Base-by-base conservation (phyloP, 2,113 vertebrate species). In the Ictidomys tridecemlineatus region DNA sequence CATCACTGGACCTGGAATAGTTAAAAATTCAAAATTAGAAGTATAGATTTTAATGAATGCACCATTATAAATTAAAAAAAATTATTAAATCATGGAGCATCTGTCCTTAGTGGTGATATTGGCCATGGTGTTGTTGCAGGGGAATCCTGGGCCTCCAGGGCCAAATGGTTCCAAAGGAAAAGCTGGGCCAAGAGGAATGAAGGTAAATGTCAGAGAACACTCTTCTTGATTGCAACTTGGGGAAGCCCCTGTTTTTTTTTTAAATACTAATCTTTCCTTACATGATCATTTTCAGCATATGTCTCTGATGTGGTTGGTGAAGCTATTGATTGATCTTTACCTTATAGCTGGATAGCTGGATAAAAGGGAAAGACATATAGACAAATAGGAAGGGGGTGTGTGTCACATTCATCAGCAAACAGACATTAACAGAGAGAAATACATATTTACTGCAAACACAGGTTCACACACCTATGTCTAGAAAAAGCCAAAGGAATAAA, bases 151-250 rank as follows among this genome's bases (percentile, higher is more conserved):
- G 0, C 4, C 2, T 2, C 73, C 63, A 78, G 99, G 98, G 30
- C 39, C 4, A 93, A 70, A 51, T 3, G 99, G 99, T 58, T 91
- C 88, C 26, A 45, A 5, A 58, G 99, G 99, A 84, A 98, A 97
- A 56, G 79, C 61, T 22, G 99, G 99, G 18, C 37, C 56, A 7
- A 98, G 83, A 65, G 99, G 99, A 97, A 96, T 78, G 96, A 99
- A 99, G 99, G 99, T 99, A 96, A 69, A 72, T 34, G 73, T 76
- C 63, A 89, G 82, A 80, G 22, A 89, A 77, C 7, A 51, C 2
- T 17, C 14, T 63, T n/a, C 72, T 72, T 18, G 10, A 70, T 28
- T 37, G 1, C 2, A 53, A 18, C 63, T 86, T 92, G n/a, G 67
- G 34, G 70, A 8, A 14, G 4, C 5, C 8, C 5, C 4, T 70